Evolutionary conservation across 2,888 invertebrate genomes (phyloP), one percentile per base, ranked within the genome.

Genomic region (Labia minor): DNA sequence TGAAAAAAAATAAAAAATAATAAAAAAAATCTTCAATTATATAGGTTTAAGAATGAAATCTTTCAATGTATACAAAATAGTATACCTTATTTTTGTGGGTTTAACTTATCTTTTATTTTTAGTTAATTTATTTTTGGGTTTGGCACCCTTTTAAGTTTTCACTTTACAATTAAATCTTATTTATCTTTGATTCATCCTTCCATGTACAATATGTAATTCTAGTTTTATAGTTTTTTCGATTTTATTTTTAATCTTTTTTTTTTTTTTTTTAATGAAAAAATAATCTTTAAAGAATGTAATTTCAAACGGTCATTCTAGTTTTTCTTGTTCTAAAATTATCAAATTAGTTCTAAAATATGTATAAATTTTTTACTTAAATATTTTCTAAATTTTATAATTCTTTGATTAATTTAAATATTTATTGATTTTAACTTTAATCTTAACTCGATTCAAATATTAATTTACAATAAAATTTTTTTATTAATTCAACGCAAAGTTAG

Each of bases 71-170:
- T 49, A 49, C 49, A 49, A 49, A 49, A 11, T 49, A 49, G 49
- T 49, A 49, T 49, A 49, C 49, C 14, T 49, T 4, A 26, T n/a
- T 49, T 49, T 49, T 49, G 49, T 49, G 49, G 49, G 49, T 49
- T 49, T n/a, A 49, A 49, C 49, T 8, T 49, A 49, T 49, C 49
- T 49, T 10, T n/a, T 49, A 49, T 49, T 49, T 49, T 49, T n/a
- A 49, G 49, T 49, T 49, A 11, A 49, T 49, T 49, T 49, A 49
- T 49, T 49, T 49, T 49, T 49, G 49, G 49, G 49, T 49, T 49
- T 49, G 49, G 49, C 16, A 49, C 49, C 49, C 49, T 49, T 49
- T 49, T 49, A 49, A 49, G 3, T 49, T 49, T 49, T 4, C 49
- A 49, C 49, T 16, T 49, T 14, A n/a, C 14, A 14, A 49, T 49